Evolutionary conservation across 1,140 invertebrate genomes (phyloP).

Genomic region (Drosophila sulfurigaster): DNA sequence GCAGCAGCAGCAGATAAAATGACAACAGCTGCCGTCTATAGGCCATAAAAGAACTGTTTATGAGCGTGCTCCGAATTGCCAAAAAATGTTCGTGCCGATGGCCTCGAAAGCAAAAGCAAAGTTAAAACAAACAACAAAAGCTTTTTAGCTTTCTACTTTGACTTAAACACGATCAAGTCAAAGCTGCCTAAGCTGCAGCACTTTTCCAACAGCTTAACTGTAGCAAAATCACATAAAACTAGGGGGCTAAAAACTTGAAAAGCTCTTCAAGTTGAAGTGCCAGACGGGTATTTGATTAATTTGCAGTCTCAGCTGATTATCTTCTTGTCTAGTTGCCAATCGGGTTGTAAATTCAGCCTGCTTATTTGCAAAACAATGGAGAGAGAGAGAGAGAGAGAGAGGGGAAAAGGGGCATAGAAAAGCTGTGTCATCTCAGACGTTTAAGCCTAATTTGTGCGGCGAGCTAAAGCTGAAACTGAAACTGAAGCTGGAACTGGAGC

Average conservation of each 20-base stretch:
- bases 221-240: background rate
- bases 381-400: background rate
- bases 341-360: constrained; percentile 12
- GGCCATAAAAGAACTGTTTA: constrained; percentile 50
- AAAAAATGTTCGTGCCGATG: constrained; percentile 13
- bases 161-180: background rate
- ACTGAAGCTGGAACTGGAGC: constrained; percentile 3
- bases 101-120: constrained; percentile 1
- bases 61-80: constrained; percentile 30
- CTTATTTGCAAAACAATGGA: constrained; percentile 16
- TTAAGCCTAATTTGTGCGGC: constrained; percentile 74
- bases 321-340: constrained; percentile 8
- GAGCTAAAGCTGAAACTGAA: background rate
- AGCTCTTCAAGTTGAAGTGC: background rate
- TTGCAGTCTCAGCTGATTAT: constrained; percentile 30
- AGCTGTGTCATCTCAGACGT: constrained; percentile 29
- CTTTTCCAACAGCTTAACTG: background rate
- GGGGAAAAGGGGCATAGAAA: background rate
- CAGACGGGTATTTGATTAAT: constrained; percentile 17
- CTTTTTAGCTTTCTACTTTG: constrained; percentile 10
- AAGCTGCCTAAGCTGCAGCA: background rate
- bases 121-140: background rate
- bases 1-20: background rate
- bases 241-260: background rate
- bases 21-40: constrained; percentile 30